Conservation (phyloP, 2,888 invertebrate species). For the Habrosyne pyritoides region DNA sequence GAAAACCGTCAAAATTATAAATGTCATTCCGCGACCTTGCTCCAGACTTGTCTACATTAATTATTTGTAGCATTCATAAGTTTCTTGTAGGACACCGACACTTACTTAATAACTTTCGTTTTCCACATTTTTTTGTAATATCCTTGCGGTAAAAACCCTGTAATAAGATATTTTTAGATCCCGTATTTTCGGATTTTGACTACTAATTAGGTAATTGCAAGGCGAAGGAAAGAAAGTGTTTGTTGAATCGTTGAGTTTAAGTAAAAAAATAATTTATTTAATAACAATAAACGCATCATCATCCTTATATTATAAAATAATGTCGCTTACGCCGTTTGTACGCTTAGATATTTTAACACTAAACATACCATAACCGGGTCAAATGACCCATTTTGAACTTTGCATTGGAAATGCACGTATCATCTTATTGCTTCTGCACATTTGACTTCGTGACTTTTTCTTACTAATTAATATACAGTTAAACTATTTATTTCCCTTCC, state of each 20-base stretch:
- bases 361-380: too few species aligned
- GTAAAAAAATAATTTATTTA: not conserved
- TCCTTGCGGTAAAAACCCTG: conserved; percentile 18
- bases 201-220: conserved; percentile 4
- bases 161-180: conserved; percentile 14
- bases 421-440: too few species aligned
- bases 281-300: too few species aligned
- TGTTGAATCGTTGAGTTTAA: not conserved
- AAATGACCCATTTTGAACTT: too few species aligned
- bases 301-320: too few species aligned
- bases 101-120: conserved; percentile 37
- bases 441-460: too few species aligned
- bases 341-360: too few species aligned
- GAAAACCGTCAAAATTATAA: conserved; percentile 67
- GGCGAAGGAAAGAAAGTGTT: conserved; percentile 8
- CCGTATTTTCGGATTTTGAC: conserved; percentile 13
- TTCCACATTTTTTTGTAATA: conserved; percentile 35
- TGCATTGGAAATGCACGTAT: too few species aligned
- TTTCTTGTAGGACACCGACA: conserved; percentile 4
- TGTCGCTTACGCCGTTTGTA: too few species aligned
- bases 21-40: conserved; percentile 71
- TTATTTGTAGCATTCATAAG: conserved; percentile 63
- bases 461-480: too few species aligned
- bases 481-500: too few species aligned
- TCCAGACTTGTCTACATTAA: conserved; percentile 63